Percentiles rank a stretch among this genome's conserved stretches.
phyloP scores from a whole-genome alignment of 2,113 vertebrate genomes.

The Sphaerodactylus townsendi region DNA sequence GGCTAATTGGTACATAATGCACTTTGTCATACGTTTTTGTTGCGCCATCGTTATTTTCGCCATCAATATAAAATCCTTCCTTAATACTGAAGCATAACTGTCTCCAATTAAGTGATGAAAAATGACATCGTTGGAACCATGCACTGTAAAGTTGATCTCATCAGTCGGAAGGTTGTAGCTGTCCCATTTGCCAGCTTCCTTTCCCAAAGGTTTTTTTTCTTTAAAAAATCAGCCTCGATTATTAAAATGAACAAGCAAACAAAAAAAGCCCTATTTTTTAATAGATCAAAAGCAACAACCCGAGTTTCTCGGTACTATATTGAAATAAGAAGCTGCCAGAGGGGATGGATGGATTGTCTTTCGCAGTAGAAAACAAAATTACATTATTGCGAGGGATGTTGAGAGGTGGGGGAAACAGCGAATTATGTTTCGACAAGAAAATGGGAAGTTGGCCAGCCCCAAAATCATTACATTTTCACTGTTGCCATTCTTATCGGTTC shows the following conservation, averaged over 20 bases:
- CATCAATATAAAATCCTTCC: neutral
- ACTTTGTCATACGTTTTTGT: constrained; percentile 46
- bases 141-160: neutral
- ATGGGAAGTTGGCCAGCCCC: neutral
- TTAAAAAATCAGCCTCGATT: constrained; percentile 15
- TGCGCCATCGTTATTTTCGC: constrained; percentile 40
- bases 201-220: neutral
- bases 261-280: neutral
- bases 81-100: constrained; percentile 16
- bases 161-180: neutral
- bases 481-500: neutral
- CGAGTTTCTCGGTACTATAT: neutral
- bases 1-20: constrained; percentile 46
- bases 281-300: too few species aligned
- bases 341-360: constrained; percentile 24
- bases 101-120: constrained; percentile 69
- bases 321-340: neutral
- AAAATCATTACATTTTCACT: neutral
- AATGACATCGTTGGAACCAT: constrained; percentile 34
- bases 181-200: constrained; percentile 14
- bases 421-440: constrained; percentile 6
- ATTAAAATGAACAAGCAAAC: constrained; percentile 10
- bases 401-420: neutral
- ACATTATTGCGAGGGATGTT: neutral
- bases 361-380: constrained; percentile 17